phyloP scores from a whole-genome alignment of 2,113 vertebrate genomes.

The Pterocles orientalis region DNA sequence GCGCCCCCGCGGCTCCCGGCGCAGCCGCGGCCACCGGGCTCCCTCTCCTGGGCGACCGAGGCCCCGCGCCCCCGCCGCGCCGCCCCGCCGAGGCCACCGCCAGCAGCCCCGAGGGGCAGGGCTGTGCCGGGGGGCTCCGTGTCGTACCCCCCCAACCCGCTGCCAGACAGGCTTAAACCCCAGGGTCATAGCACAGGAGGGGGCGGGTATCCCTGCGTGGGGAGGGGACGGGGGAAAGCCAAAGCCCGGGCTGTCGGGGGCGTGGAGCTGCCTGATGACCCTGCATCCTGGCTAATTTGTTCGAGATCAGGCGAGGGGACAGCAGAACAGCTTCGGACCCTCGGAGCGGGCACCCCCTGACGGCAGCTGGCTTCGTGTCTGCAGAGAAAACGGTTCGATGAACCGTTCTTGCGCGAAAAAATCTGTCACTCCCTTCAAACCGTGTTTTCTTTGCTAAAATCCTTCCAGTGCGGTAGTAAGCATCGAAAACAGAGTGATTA shows the following conservation, averaged over 20 bases:
- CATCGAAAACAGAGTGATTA: not conserved
- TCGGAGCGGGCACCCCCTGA: not conserved
- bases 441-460: not conserved
- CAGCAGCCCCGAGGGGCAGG: not conserved
- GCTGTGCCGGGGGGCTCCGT: not conserved
- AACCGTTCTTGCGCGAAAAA: not conserved
- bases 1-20: not conserved
- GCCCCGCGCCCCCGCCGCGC: not conserved
- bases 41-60: too few species aligned
- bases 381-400: not conserved
- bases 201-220: not conserved
- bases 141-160: not conserved
- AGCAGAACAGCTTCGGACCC: not conserved
- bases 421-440: not conserved
- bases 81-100: not conserved
- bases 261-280: not conserved
- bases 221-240: not conserved
- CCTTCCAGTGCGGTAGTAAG: not conserved
- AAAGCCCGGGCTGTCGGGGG: fast-evolving
- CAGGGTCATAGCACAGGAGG: too few species aligned
- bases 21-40: too few species aligned
- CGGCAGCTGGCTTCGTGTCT: not conserved
- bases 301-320: not conserved
- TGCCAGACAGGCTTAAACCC: too few species aligned
- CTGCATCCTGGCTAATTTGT: not conserved